Conservation (phyloP, 2,888 invertebrate genomes). For the Nipponacmea schrenckii region DNA sequence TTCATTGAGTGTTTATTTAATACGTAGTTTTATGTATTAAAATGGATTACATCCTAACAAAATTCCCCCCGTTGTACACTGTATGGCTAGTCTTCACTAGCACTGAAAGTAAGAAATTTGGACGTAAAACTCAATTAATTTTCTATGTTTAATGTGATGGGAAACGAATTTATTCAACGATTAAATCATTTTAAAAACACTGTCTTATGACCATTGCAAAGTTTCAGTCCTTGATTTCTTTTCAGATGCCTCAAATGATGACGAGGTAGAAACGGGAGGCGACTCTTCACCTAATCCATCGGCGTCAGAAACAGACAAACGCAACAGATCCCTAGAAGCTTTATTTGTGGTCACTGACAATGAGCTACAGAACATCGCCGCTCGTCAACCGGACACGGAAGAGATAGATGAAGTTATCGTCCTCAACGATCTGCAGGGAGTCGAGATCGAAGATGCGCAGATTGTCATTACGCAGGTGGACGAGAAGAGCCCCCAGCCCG, state of each 20-base stretch:
- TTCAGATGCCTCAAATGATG: not conserved
- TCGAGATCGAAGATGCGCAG: conserved; percentile 19
- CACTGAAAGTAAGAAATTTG: no score
- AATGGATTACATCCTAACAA: no score
- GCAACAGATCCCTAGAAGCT: conserved; percentile 61
- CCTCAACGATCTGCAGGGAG: conserved; percentile 21
- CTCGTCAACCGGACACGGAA: conserved; percentile 36
- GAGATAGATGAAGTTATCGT: conserved; percentile 19
- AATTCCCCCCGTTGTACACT: no score
- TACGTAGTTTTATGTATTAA: no score
- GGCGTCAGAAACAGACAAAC: conserved; percentile 30
- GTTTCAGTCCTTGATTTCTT: no score
- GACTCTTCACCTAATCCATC: conserved; percentile 7
- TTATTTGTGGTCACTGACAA: conserved; percentile 65
- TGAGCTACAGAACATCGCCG: conserved; percentile 61
- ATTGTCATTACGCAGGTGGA: conserved; percentile 21
- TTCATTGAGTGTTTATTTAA: no score
- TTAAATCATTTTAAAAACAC: no score
- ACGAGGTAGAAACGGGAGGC: conserved; percentile 7
- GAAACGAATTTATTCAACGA: no score
- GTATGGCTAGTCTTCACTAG: no score
- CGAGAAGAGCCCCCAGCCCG: conserved; percentile 13
- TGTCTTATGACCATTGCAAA: no score
- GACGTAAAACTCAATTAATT: no score
- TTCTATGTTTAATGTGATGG: no score